Conservation (phyloP, 2,113 vertebrate genomes). For the Vulpes ferrilata region DNA sequence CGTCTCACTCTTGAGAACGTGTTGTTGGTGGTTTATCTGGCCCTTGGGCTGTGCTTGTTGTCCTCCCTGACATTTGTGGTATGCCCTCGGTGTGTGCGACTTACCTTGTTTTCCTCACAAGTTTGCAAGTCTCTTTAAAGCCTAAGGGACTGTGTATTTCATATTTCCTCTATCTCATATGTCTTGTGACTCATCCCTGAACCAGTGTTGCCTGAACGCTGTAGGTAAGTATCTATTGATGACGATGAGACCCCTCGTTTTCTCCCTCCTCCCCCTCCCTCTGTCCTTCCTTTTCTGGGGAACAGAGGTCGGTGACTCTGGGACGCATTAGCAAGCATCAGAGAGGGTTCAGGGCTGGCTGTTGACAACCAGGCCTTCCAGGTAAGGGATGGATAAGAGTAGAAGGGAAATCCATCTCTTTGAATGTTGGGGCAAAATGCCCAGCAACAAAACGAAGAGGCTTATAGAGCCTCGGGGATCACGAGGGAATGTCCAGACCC, state of each 20-base stretch:
- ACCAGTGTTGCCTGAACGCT: background rate
- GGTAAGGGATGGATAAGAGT: background rate
- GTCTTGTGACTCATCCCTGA: background rate
- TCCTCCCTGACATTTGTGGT: too few relatives aligned
- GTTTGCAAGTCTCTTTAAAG: constrained; percentile 11
- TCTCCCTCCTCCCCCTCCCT: background rate
- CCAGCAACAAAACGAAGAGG: background rate
- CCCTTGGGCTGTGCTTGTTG: background rate
- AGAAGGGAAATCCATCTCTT: constrained; percentile 35
- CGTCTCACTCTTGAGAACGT: background rate
- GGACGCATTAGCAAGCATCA: background rate
- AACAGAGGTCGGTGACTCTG: constrained; percentile 23
- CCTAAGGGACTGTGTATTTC: background rate
- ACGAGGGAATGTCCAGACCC: background rate
- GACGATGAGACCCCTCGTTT: background rate
- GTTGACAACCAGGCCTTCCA: background rate
- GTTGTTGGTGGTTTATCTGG: background rate
- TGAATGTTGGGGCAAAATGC: background rate
- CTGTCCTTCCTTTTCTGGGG: background rate
- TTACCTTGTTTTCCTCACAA: background rate
- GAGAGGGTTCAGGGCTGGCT: background rate
- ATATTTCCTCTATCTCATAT: background rate
- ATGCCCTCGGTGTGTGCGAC: background rate
- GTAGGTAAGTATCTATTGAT: constrained; percentile 34
- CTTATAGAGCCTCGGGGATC: background rate